These are phyloP conservation scores for Lipotes vexillifer DNA, from an alignment of 2,113 vertebrate genomes.

Conservation along the genomic window DNA sequence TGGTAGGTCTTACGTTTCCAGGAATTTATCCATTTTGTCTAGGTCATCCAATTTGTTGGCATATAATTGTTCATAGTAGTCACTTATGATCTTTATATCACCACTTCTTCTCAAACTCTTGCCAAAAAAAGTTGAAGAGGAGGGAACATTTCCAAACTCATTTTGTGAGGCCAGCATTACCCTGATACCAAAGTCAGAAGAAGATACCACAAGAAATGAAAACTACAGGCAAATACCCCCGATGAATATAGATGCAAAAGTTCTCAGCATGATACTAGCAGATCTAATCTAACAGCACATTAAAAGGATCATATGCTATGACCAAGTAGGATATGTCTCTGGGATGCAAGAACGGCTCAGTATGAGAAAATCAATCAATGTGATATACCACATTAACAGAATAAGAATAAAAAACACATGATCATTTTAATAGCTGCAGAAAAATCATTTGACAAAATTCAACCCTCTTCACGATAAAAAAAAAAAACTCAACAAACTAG, in stretches of 20 bases:
- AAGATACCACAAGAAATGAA: too few relatives aligned
- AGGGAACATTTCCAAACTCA: too few relatives aligned
- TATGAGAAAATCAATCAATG: background rate
- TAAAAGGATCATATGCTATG: too few relatives aligned
- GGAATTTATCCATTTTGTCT: background rate
- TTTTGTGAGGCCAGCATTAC: too few relatives aligned
- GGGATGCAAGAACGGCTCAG: background rate
- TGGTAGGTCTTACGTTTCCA: background rate
- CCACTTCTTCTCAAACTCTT: background rate
- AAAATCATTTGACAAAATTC: background rate
- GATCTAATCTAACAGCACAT: too few relatives aligned
- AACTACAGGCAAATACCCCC: too few relatives aligned
- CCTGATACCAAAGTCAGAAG: too few relatives aligned
- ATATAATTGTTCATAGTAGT: background rate
- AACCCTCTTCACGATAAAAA: background rate
- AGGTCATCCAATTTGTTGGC: background rate
- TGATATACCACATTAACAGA: background rate
- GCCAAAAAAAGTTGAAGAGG: too few relatives aligned
- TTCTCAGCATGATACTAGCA: too few relatives aligned
- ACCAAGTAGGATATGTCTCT: background rate
- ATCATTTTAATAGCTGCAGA: background rate
- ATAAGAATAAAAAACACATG: background rate
- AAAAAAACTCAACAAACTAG: background rate
- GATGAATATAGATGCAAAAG: too few relatives aligned
- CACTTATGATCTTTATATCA: background rate